Evolutionary conservation across 1,140 invertebrate species (phyloP).

Genomic region (Heliconius hewitsoni): DNA sequence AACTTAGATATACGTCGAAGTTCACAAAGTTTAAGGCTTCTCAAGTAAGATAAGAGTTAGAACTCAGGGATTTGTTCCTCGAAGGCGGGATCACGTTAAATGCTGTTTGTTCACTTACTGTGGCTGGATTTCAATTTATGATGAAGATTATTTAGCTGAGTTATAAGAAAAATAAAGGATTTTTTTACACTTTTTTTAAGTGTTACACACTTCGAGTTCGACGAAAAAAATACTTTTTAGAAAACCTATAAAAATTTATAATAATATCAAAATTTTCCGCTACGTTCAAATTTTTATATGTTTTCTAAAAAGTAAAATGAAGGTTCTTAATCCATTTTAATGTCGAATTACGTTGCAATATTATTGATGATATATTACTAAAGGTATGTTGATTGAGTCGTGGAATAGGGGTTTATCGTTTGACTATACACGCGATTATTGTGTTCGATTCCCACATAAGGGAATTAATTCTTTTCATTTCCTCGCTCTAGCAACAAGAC

Average conservation of each 20-base stretch:
- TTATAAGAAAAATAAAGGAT: background rate
- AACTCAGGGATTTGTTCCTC: conserved; percentile 2
- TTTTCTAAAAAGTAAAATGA: too few species aligned
- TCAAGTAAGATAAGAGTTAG: background rate
- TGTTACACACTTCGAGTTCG: too few species aligned
- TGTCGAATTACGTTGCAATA: too few species aligned
- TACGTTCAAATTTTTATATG: too few species aligned
- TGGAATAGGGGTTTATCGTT: too few species aligned
- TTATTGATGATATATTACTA: too few species aligned
- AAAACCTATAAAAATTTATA: too few species aligned
- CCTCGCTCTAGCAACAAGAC: background rate
- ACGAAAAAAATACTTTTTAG: too few species aligned
- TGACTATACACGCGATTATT: background rate
- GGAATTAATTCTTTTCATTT: background rate
- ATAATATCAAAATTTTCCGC: too few species aligned
- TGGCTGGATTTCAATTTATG: background rate
- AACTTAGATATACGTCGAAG: background rate
- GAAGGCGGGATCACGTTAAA: background rate
- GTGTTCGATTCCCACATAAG: background rate
- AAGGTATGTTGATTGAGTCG: too few species aligned
- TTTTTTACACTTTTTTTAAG: too few species aligned
- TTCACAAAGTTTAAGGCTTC: background rate
- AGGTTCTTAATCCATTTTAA: too few species aligned
- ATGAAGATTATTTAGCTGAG: background rate
- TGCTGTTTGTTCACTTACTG: conserved; percentile 5